Percentiles rank a stretch among this genome's conserved stretches.
Evolutionary conservation across 1,140 invertebrate species (phyloP).

Genomic region (Diorhabda carinulata): DNA sequence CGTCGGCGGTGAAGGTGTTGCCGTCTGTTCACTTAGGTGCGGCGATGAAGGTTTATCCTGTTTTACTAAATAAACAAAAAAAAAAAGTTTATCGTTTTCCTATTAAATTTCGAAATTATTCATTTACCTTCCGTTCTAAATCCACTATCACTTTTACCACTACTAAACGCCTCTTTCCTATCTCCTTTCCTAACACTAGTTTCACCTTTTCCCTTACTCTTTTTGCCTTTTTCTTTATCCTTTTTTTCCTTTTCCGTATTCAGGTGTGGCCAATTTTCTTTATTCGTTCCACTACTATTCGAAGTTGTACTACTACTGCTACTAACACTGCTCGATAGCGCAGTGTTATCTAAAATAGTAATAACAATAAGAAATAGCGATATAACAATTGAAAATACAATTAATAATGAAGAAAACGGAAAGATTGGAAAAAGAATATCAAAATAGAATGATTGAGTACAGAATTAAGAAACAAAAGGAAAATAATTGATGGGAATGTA

Average conservation of each 20-base stretch:
- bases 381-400: too few relatives aligned
- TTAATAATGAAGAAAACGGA: too few relatives aligned
- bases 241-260: constrained; percentile 34
- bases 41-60: constrained; percentile 15
- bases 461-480: too few relatives aligned
- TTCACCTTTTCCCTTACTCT: constrained; percentile 24
- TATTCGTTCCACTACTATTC: constrained; percentile 27
- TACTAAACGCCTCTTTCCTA: constrained; percentile 7
- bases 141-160: constrained; percentile 15
- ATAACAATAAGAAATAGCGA: too few relatives aligned
- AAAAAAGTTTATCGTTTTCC: background rate
- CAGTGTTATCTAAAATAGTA: background rate
- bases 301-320: constrained; percentile 23
- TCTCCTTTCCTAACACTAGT: background rate
- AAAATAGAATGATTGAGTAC: too few relatives aligned
- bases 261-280: constrained; percentile 42
- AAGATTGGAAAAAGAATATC: too few relatives aligned
- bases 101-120: constrained; percentile 3
- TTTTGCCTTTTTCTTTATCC: constrained; percentile 31
- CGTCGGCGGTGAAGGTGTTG: background rate
- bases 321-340: constrained; percentile 21
- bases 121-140: constrained; percentile 25
- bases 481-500: too few relatives aligned
- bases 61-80: constrained; percentile 1
- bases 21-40: background rate